Base-by-base conservation (phyloP, 2,888 invertebrate species). In the Calameuta idolon region DNA sequence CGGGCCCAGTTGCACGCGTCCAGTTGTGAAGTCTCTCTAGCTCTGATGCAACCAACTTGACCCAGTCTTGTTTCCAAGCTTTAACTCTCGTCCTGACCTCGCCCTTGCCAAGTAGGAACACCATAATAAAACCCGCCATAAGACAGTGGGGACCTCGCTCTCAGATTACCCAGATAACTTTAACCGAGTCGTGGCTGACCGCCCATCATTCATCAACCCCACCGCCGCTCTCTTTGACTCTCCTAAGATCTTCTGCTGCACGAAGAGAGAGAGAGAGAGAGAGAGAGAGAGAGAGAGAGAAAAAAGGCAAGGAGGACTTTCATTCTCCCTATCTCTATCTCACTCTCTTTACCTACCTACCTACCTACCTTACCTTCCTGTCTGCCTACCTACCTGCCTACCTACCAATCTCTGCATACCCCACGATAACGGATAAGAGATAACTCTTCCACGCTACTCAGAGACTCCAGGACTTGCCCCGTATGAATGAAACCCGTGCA, bases 161-260 rank as follows among this genome's bases (percentile, higher is more conserved):
- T 90, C 89, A 89, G 90, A 91, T 91, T 90, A 90, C 90, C 76
- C 83, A 87, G 91, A 90, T 91, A 91, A 88, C 90, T 90, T 90
- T 90, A 88, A 86, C 87, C 81, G 84, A 85, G 88, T 86, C 88
- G 83, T 85, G 84, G 84, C 84, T 87, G 86, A 86, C 89, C 90
- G 89, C 87, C 87, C 88, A 88, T 90, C 90, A 90, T 91, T 90
- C 89, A 90, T 91, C 91, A 90, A 88, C 86, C 88, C 87, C 83
- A 79, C 78, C 80, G 83, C 81, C 76, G 71, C 78, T 77, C 75
- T 69, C 74, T 73, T 30, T 31, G 75, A 73, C 33, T 76, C 76
- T 69, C 77, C 75, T 69, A 23, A 34, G 75, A n/a, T 31, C 37
- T 30, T 12, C 69, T 69, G 77, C 77, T 69, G n/a, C 12, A 11